Evolutionary conservation across 35 echinoderm and acorn worm genomes (phyloP), one percentile per base, ranked within the genome.

Genomic region (Lytechinus pictus): DNA sequence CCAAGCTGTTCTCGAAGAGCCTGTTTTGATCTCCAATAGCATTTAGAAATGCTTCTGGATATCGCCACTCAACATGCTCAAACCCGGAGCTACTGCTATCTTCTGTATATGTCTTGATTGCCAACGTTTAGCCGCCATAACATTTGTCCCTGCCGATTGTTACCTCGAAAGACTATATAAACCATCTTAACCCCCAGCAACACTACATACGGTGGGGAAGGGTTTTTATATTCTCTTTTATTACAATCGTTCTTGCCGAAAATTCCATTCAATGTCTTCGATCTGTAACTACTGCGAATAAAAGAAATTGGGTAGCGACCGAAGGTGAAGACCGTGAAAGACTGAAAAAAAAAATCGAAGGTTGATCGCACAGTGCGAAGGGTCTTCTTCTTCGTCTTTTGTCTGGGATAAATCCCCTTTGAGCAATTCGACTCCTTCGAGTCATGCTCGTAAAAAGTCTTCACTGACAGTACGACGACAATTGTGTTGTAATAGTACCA

Each of bases 231-330:
- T 79, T 79, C 66, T 24, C 66, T 79, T 24, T 24, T 14, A 90
- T 90, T 3, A 27, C 9, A 33, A 90, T 12, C 88, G 88, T 7
- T 52, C 29, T 90, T 90, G 88, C 88, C 88, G 88, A 90, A 90
- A 90, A 44, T 54, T 44, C 27, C 52, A 90, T 90, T 90, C 88
- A 54, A 21, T 44, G n/a, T 44, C 88, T 44, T 90, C 88, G 88
- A 90, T 90, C 88, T 90, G 52, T 90, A 90, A 90, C 88, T 52
- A 90, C 88, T 21, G 52, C 9, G 52, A 90, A 9, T 28, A 90
- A 58, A 52, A 90, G 88, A 90, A 90, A 9, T 13, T 19, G 88
- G 66, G 66, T 24, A 79, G 66, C 66, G 19, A 79, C 66, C 66
- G 19, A 79, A 79, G 66, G n/a, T 79, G 66, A 79, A 79, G 66